phyloP scores from a whole-genome alignment of 2,113 vertebrate genomes.

The Paracanthobrama guichenoti region DNA sequence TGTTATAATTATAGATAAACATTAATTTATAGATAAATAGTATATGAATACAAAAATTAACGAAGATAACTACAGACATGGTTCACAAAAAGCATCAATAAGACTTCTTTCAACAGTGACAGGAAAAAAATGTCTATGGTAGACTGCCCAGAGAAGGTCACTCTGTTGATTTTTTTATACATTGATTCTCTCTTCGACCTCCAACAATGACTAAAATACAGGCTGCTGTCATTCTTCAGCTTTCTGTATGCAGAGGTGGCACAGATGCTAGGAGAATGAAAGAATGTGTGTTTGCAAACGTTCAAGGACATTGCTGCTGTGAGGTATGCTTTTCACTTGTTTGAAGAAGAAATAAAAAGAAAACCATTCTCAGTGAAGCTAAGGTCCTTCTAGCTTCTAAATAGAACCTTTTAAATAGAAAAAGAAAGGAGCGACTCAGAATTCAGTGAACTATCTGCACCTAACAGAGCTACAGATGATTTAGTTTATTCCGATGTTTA shows the following conservation, averaged over 20 bases:
- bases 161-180: neutral
- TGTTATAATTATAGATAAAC: neutral
- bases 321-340: conserved; percentile 25
- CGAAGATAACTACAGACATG: neutral
- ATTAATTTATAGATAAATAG: neutral
- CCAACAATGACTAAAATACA: conserved; percentile 1
- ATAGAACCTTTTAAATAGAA: conserved; percentile 24
- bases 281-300: conserved; percentile 21
- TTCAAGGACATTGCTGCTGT: conserved; percentile 42
- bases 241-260: conserved; percentile 15
- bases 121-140: neutral
- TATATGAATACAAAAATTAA: neutral
- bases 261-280: conserved; percentile 18
- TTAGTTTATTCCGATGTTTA: neutral
- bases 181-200: neutral
- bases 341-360: conserved; percentile 33
- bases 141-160: conserved; percentile 2
- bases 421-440: conserved; percentile 24
- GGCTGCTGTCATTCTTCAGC: conserved; percentile 30
- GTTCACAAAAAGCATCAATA: neutral
- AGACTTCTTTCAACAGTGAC: neutral
- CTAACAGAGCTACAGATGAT: neutral
- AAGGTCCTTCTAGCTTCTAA: conserved; percentile 28
- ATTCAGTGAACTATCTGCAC: conserved; percentile 2
- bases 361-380: conserved; percentile 24